Evolutionary conservation across 1,140 invertebrate genomes (phyloP).

Genomic region (Drosophila orena): DNA sequence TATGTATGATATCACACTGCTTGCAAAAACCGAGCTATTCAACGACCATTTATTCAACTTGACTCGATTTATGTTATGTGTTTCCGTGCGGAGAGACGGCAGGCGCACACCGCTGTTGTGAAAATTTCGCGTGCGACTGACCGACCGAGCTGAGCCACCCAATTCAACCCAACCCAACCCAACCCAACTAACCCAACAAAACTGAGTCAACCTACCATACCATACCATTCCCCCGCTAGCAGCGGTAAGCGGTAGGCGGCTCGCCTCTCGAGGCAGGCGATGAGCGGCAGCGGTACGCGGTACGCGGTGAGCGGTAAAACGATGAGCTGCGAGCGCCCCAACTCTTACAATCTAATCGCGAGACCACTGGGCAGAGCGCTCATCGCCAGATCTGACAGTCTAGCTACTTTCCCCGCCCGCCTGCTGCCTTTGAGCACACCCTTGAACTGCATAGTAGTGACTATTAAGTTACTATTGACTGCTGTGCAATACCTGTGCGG

Average conservation of each 20-base stretch:
- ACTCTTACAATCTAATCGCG: slow-evolving; percentile 76
- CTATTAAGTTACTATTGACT: no score
- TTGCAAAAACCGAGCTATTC: background rate
- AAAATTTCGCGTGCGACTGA: slow-evolving; percentile 73
- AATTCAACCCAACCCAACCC: slow-evolving; percentile 16
- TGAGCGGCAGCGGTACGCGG: slow-evolving; percentile 5
- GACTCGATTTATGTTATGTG: background rate
- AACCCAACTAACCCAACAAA: slow-evolving; percentile 13
- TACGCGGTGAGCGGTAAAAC: slow-evolving; percentile 9
- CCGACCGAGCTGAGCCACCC: slow-evolving; percentile 47
- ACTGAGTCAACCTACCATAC: no score
- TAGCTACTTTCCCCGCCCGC: slow-evolving; percentile 10
- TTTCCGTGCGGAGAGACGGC: slow-evolving; percentile 7
- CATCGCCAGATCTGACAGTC: slow-evolving; percentile 18
- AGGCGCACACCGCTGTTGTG: slow-evolving; percentile 46
- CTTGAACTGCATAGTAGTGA: background rate
- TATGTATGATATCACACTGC: slow-evolving; percentile 47
- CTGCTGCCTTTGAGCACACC: background rate
- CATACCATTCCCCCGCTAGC: background rate
- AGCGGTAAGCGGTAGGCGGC: background rate
- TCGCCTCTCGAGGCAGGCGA: no score
- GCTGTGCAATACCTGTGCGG: background rate
- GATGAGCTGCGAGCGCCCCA: slow-evolving; percentile 31
- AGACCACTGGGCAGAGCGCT: slow-evolving; percentile 62
- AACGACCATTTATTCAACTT: background rate